Evolutionary conservation across 2,113 vertebrate genomes (phyloP), one percentile per base, ranked within the genome.

Genomic region (Sceloporus undulatus): DNA sequence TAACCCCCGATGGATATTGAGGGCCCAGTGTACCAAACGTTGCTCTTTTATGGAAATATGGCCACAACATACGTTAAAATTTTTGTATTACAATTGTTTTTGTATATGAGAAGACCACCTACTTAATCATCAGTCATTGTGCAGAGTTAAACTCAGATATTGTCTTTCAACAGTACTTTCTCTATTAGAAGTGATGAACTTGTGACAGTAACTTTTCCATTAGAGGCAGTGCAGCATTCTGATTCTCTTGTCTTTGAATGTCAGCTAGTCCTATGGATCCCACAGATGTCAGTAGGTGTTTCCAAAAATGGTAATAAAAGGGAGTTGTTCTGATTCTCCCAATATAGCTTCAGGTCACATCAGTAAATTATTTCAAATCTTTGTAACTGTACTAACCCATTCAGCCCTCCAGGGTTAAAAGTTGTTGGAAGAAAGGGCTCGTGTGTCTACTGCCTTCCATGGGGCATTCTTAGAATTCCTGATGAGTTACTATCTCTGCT

Each of bases 381-480:
- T 81, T 74, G 34, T 29, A 87, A 13, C 56, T 29, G 48, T 74
- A 70, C 70, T 34, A 59, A 21, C 19, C 5, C 3, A 23, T 23
- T 42, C 34, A 81, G n/a, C 54, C 68, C 40, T 21, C 14, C 10
- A 29, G 78, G 25, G 52, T 74, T 11, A 48, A n/a, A 74, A 38
- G 27, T 6, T 65, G 25, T 40, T 62, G n/a, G n/a, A 21, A 74
- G 52, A 29, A 74, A 40, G 23, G 18, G 19, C 54, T 62, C 10
- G 2, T 81, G 23, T 78, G 38, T 0, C 62, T 14, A n/a, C 34
- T 0, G 85, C 8, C 79, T 19, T 91, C 62, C 54, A 3, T 27
- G 40, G 74, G 78, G 0, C 34, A 54, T 85, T 92, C 84, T 59
- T 27, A 80, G 87, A 89, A 82, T 84, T 93, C 86, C 59, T 82